Evolutionary conservation across 2,797 vertebrate species (phyloP), one percentile per base, ranked within the genome.

Genomic region (Pseudotriccus pelzelni): DNA sequence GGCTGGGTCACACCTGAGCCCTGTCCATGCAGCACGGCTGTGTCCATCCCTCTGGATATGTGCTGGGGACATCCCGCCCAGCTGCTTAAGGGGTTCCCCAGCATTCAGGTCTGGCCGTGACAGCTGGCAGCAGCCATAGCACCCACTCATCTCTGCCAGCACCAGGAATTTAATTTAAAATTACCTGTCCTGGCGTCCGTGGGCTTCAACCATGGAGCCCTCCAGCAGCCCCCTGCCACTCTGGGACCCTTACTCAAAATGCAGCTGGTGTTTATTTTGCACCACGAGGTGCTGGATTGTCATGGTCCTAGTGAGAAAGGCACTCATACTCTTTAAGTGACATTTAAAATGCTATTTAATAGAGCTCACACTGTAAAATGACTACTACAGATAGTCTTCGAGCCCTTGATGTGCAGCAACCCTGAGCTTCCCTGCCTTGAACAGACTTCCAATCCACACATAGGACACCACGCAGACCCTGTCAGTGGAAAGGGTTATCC

Each of bases 11-110:
- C 0, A 1, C 25, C 30, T 68, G 39, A n/a, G 56, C 46, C 50
- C 37, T 23, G 28, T 36, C 73, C 16, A 0, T 28, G 30, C 1
- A 2, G 14, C 3, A 1, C 1, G 43, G 30, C 43, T 77, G 50
- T 21, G 36, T 81, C 44, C 66, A 47, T n/a, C 52, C 30, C 55
- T 53, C 50, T 2, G 9, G 32, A 23, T 32, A 4, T 56, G n/a
- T 6, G 32, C 32, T 25, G 70, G 39, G 41, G 23, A 46, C 3
- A 34, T 8, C 6, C 20, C 18, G 1, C 4, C 7, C 39, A 27
- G 22, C 6, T 0, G 0, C 37, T n/a, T 11, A 20, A 20, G 44
- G 22, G 7, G 3, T 2, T 25, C 12, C 47, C 12, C 47, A 50
- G 46, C 25, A 9, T 39, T 52, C 46, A 22, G 5, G 2, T 50